Evolutionary conservation across 2,797 vertebrate species (phyloP).

Genomic region (Phylloscopus collybita): DNA sequence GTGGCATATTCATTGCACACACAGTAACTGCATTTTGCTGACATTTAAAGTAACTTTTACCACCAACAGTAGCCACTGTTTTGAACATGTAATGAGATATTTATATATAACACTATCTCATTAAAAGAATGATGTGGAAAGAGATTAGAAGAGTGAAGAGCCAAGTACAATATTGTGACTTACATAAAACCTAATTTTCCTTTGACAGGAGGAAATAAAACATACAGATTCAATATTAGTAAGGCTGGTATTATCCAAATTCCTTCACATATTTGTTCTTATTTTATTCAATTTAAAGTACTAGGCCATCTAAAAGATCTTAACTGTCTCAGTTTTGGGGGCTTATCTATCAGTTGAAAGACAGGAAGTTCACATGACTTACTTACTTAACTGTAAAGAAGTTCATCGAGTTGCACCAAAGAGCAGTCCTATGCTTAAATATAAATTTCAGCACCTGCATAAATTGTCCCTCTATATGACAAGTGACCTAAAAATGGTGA

Average conservation of each 20-base stretch:
- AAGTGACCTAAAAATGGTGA: constrained; percentile 22
- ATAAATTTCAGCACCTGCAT: not conserved
- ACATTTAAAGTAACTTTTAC: not conserved
- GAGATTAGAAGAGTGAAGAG: not conserved
- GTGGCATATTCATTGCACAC: not conserved
- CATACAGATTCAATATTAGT: not conserved
- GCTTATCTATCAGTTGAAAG: not conserved
- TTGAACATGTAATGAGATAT: not conserved
- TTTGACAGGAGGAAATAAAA: not conserved
- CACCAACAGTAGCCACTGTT: not conserved
- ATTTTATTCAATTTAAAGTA: not conserved
- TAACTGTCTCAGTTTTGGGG: not conserved
- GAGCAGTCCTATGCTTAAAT: not conserved
- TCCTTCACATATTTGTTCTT: not conserved
- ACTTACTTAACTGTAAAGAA: not conserved
- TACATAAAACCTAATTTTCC: not conserved
- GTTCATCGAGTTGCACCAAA: not conserved
- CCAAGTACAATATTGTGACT: not conserved
- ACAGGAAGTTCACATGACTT: not conserved
- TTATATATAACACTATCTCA: not conserved
- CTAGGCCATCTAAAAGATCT: not conserved
- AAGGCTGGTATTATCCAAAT: not conserved
- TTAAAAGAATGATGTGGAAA: not conserved
- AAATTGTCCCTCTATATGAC: not conserved
- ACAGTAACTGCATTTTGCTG: not conserved